A percentile compares a stretch with the other conserved stretches of the same genome.
Conservation (phyloP, 2,888 invertebrate genomes). For the Andrena haemorrhoa region DNA sequence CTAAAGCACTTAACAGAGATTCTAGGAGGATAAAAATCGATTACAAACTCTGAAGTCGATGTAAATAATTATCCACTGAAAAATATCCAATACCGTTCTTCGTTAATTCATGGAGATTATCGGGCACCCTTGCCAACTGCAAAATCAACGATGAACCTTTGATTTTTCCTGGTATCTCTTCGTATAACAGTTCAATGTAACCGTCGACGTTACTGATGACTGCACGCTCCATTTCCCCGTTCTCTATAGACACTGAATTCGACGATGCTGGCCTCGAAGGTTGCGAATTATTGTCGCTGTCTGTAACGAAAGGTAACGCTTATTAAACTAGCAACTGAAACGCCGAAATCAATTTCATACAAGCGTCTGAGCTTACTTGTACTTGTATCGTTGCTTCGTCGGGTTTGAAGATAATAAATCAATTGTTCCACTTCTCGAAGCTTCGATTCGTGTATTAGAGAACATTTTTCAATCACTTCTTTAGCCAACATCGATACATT, state of each 20-base stretch:
- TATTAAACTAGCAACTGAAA: background rate
- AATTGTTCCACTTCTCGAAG: slow-evolving; percentile 94
- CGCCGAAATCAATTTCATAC: background rate
- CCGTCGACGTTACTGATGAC: slow-evolving; percentile 95
- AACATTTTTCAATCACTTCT: slow-evolving; percentile 94
- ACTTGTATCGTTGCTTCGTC: slow-evolving; percentile 85
- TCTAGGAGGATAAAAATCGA: slow-evolving; percentile 87
- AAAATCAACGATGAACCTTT: slow-evolving; percentile 96
- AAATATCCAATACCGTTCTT: slow-evolving; percentile 91
- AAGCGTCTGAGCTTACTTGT: slow-evolving; percentile 37
- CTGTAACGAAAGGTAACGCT: slow-evolving; percentile 49
- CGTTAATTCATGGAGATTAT: slow-evolving; percentile 96
- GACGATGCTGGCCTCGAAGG: slow-evolving; percentile 81
- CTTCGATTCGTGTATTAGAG: slow-evolving; percentile 93
- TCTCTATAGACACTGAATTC: slow-evolving; percentile 77
- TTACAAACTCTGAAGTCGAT: background rate
- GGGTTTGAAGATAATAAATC: slow-evolving; percentile 93
- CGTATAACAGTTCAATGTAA: slow-evolving; percentile 98
- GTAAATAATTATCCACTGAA: background rate
- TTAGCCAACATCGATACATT: slow-evolving; percentile 92
- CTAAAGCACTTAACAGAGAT: slow-evolving; percentile 97
- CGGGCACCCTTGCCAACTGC: slow-evolving; percentile 96
- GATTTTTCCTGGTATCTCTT: slow-evolving; percentile 96
- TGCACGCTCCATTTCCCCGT: slow-evolving; percentile 86
- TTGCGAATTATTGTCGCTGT: slow-evolving; percentile 72